These are phyloP conservation scores for Lerista edwardsae DNA, from an alignment of 2,797 vertebrate genomes.

Conservation along the genomic window DNA sequence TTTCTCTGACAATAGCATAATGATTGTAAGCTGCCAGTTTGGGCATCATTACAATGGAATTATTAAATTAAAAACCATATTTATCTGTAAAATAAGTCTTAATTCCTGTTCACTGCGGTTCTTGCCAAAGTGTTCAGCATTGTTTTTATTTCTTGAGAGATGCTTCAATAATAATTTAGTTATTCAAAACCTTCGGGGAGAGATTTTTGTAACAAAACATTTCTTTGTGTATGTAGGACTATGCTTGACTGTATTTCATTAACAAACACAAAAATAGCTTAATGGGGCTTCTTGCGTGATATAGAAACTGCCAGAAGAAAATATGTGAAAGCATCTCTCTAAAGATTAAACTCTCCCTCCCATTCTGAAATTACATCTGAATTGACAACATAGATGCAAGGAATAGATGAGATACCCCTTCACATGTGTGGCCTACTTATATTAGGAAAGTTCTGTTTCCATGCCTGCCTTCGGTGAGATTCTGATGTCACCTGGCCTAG, in stretches of 20 bases:
- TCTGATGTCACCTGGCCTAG: no score
- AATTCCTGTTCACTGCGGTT: background rate
- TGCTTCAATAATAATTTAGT: background rate
- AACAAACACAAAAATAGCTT: background rate
- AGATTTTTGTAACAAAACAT: background rate
- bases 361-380: no score
- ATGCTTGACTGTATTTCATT: no score
- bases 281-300: background rate
- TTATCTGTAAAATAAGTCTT: background rate
- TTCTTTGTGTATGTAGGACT: no score
- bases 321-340: background rate
- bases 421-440: no score
- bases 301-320: background rate
- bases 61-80: background rate
- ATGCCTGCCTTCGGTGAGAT: no score
- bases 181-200: background rate
- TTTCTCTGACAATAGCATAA: background rate
- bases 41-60: background rate
- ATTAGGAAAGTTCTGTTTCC: no score
- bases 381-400: no score
- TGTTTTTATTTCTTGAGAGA: background rate
- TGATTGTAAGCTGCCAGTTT: background rate
- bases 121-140: background rate
- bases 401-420: no score
- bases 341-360: background rate